Conservation (phyloP, 2,888 invertebrate genomes). For the Cecidostiba fungosa region DNA sequence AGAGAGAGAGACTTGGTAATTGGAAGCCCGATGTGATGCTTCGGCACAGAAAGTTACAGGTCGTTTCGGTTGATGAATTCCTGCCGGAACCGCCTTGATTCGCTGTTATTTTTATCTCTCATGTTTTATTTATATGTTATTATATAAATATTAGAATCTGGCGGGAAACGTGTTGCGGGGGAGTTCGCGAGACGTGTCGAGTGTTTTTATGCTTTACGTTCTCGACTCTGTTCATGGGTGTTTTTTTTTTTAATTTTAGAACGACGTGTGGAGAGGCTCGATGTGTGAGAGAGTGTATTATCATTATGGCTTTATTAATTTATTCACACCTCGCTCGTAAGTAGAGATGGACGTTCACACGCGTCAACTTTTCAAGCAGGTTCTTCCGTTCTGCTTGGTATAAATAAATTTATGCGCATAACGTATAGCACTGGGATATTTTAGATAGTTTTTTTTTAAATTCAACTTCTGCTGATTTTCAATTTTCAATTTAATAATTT, state of each 20-base stretch:
- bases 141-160: too few relatives aligned
- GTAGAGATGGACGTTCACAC: not conserved
- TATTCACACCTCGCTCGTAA: not conserved
- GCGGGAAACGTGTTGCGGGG: too few relatives aligned
- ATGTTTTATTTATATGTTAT: too few relatives aligned
- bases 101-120: not conserved
- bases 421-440: not conserved
- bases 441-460: not conserved
- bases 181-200: too few relatives aligned
- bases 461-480: not conserved
- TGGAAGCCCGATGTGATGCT: conserved; percentile 39
- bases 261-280: not conserved
- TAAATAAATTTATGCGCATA: not conserved
- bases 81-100: conserved; percentile 1
- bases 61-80: conserved; percentile 29
- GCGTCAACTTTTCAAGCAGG: not conserved
- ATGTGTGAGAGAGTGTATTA: not conserved
- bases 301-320: not conserved
- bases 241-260: not conserved
- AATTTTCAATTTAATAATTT: too few relatives aligned
- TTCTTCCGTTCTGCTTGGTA: not conserved
- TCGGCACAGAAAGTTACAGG: not conserved
- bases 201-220: too few relatives aligned
- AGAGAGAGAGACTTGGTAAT: conserved; percentile 35
- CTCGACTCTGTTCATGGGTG: not conserved